Evolutionary conservation across 2,797 vertebrate genomes (phyloP).

Genomic region (Falco rusticolus): DNA sequence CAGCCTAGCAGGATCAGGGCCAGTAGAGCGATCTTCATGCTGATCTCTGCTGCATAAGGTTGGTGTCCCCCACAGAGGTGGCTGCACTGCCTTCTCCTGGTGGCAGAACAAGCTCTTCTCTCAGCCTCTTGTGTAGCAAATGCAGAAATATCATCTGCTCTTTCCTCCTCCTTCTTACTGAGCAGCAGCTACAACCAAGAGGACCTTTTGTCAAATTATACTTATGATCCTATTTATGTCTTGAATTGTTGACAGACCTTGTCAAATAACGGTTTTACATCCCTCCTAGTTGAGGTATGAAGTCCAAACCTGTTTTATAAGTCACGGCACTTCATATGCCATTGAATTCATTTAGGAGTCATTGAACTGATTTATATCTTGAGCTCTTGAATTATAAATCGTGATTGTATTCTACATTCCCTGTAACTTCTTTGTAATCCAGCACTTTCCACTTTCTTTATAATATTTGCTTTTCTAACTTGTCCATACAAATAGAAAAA

Average conservation of each 20-base stretch:
- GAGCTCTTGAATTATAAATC: constrained; percentile 22
- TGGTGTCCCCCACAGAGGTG: not conserved
- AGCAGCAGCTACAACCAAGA: not conserved
- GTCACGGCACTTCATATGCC: not conserved
- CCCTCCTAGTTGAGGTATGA: not conserved
- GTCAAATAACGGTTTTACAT: not conserved
- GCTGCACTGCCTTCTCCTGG: not conserved
- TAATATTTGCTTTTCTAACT: not conserved
- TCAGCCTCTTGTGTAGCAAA: not conserved
- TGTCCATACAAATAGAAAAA: not conserved
- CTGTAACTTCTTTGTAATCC: not conserved
- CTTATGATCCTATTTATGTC: not conserved
- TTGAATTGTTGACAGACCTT: not conserved
- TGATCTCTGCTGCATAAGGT: not conserved
- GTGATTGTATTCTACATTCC: not conserved
- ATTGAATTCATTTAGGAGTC: not conserved
- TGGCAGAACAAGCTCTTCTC: not conserved
- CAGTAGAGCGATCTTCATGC: not conserved
- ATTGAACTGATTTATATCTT: constrained; percentile 5
- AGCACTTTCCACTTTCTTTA: not conserved
- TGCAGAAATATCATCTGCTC: not conserved
- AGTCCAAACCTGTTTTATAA: not conserved
- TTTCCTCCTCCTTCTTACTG: not conserved
- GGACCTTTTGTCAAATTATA: not conserved
- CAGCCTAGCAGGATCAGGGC: not conserved